These are phyloP conservation scores for Phragmatobia fuliginosa DNA, from an alignment of 2,888 invertebrate species.

Conservation along the genomic window DNA sequence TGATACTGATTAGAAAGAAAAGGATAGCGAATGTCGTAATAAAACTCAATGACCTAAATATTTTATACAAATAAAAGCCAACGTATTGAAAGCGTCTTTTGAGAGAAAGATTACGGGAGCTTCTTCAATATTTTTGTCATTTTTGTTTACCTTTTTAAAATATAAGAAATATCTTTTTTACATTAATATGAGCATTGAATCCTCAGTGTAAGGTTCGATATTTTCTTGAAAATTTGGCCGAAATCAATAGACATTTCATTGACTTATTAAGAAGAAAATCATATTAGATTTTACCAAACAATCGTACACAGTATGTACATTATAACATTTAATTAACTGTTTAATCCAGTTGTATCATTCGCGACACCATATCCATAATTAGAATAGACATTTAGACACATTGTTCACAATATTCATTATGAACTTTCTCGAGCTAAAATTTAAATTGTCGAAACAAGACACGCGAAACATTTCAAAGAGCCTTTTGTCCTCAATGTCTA, in stretches of 20 bases:
- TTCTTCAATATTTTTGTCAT: neutral
- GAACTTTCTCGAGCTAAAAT: slow-evolving; percentile 35
- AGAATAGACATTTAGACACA: slow-evolving; percentile 24
- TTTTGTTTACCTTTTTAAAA: neutral
- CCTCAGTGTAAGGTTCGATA: too few relatives aligned
- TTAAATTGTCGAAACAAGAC: slow-evolving; percentile 27
- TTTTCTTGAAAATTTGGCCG: neutral
- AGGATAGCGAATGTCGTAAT: slow-evolving; percentile 10
- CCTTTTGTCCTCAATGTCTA: slow-evolving; percentile 16
- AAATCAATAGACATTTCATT: neutral
- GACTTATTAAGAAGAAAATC: neutral
- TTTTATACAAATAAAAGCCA: slow-evolving; percentile 12
- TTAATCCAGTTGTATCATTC: neutral
- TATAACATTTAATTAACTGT: neutral
- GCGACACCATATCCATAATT: slow-evolving; percentile 25
- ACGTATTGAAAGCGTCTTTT: slow-evolving; percentile 11
- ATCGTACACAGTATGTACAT: neutral
- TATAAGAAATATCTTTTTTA: neutral
- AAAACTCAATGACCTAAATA: slow-evolving; percentile 13
- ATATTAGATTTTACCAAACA: neutral
- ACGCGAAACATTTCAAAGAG: slow-evolving; percentile 24
- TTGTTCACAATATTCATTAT: slow-evolving; percentile 22
- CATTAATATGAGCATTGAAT: neutral
- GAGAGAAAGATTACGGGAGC: neutral
- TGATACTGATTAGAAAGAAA: slow-evolving; percentile 10